A percentile compares a stretch with the other conserved stretches of the same genome.
Evolutionary conservation across 2,113 vertebrate species (phyloP).

Genomic region (Gambusia affinis): DNA sequence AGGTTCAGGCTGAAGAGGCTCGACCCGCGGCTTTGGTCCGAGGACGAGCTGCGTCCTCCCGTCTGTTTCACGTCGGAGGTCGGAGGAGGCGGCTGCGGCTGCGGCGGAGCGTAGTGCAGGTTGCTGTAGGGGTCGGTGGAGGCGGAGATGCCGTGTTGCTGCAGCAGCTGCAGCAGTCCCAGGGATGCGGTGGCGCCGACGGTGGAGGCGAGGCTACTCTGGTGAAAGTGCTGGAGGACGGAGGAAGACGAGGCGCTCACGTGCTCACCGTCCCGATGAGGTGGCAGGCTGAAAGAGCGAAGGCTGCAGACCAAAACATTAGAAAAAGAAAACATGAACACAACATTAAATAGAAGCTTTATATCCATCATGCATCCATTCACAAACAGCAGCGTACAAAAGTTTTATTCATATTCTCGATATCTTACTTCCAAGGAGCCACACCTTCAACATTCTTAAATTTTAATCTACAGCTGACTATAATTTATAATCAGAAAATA

Average conservation of each 20-base stretch:
- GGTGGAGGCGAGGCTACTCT: slow-evolving; percentile 2
- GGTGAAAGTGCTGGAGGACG: slow-evolving; percentile 38
- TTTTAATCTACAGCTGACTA: too few species aligned
- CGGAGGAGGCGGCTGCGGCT: neutral
- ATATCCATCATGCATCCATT: neutral
- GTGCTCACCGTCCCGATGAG: slow-evolving; percentile 83
- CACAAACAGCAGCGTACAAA: neutral
- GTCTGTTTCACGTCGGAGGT: neutral
- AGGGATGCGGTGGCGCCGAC: slow-evolving; percentile 30
- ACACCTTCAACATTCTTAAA: too few species aligned
- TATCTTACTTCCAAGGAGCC: too few species aligned
- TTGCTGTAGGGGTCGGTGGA: slow-evolving; percentile 30
- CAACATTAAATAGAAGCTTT: neutral
- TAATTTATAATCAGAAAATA: too few species aligned
- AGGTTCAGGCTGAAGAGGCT: slow-evolving; percentile 84
- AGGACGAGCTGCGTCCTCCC: neutral
- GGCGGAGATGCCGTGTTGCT: slow-evolving; percentile 77
- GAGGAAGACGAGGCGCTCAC: slow-evolving; percentile 50
- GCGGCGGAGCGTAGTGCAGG: neutral
- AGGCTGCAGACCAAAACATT: slow-evolving; percentile 71
- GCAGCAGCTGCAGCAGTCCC: slow-evolving; percentile 77
- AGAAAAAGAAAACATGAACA: neutral
- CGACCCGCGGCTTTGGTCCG: slow-evolving; percentile 6
- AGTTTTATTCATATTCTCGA: too few species aligned
- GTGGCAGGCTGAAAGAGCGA: slow-evolving; percentile 80